Percentiles rank a stretch among this genome's conserved stretches.
phyloP scores from a whole-genome alignment of 2,888 invertebrate genomes.

The Metellina segmentata region DNA sequence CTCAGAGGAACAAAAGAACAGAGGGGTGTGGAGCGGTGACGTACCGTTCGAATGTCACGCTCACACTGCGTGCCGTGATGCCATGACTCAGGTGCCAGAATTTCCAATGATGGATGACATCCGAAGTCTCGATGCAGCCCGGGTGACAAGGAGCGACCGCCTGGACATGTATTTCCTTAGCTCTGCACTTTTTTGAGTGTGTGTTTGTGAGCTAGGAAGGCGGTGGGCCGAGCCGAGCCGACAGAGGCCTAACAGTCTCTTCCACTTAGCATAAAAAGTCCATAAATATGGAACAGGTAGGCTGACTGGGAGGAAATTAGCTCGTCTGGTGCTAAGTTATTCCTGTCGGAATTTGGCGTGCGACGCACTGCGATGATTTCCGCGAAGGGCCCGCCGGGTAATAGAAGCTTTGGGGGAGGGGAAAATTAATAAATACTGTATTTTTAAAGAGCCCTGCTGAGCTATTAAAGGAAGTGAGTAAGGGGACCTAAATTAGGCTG shows the following conservation, averaged over 20 bases:
- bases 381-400: not conserved
- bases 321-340: slow-evolving; percentile 45
- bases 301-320: slow-evolving; percentile 39
- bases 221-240: not conserved
- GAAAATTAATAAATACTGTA: not conserved
- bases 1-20: slow-evolving; percentile 37
- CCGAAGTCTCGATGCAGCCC: not conserved
- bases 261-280: slow-evolving; percentile 47
- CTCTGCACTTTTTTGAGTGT: not conserved
- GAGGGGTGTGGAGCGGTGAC: slow-evolving; percentile 46
- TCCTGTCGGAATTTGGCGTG: slow-evolving; percentile 39
- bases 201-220: too few relatives aligned
- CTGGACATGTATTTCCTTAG: slow-evolving; percentile 29
- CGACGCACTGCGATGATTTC: slow-evolving; percentile 4
- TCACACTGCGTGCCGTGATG: slow-evolving; percentile 33
- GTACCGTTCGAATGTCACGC: slow-evolving; percentile 53
- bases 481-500: not conserved
- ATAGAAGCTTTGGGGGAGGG: not conserved
- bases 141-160: not conserved
- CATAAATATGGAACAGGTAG: slow-evolving; percentile 65
- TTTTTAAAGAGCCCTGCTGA: not conserved
- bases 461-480: too few relatives aligned
- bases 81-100: slow-evolving; percentile 52
- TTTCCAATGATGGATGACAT: slow-evolving; percentile 56
- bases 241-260: not conserved